Evolutionary conservation across 2,888 invertebrate species (phyloP).

Genomic region (Hermodice carunculata): DNA sequence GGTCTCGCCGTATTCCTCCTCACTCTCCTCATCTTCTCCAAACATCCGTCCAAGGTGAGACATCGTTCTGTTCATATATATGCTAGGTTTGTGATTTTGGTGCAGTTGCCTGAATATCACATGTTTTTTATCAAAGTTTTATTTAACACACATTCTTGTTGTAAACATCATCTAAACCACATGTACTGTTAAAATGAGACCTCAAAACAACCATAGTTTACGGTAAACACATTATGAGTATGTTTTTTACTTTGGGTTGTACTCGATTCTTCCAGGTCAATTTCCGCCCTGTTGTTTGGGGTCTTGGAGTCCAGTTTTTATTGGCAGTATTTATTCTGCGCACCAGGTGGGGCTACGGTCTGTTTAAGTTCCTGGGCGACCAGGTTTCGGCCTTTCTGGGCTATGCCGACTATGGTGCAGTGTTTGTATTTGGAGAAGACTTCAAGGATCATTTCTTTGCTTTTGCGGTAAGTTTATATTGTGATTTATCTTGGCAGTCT

Average conservation of each 20-base stretch:
- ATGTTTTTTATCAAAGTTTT: background rate
- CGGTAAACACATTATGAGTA: background rate
- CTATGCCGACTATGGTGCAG: slow-evolving; percentile 84
- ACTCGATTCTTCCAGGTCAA: slow-evolving; percentile 59
- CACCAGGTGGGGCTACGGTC: slow-evolving; percentile 82
- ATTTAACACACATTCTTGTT: background rate
- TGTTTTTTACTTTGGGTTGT: background rate
- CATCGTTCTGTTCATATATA: background rate
- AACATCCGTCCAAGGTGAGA: slow-evolving; percentile 49
- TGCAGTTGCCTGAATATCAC: too few species aligned
- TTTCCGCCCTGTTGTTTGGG: slow-evolving; percentile 84
- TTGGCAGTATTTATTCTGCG: slow-evolving; percentile 88
- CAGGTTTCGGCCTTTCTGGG: slow-evolving; percentile 83
- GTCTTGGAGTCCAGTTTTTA: slow-evolving; percentile 85
- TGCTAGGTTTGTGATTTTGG: background rate
- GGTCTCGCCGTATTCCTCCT: slow-evolving; percentile 36
- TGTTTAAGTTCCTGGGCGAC: slow-evolving; percentile 78
- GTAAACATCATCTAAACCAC: background rate
- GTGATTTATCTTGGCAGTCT: too few species aligned
- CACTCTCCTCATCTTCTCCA: slow-evolving; percentile 33
- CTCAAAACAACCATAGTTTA: background rate
- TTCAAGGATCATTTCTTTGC: slow-evolving; percentile 78
- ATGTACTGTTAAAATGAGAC: too few species aligned
- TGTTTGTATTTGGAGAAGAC: slow-evolving; percentile 83
- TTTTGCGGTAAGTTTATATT: slow-evolving; percentile 77